phyloP scores from a whole-genome alignment of 2,888 invertebrate species.

The Pseudococcus jackbeardsleyi region DNA sequence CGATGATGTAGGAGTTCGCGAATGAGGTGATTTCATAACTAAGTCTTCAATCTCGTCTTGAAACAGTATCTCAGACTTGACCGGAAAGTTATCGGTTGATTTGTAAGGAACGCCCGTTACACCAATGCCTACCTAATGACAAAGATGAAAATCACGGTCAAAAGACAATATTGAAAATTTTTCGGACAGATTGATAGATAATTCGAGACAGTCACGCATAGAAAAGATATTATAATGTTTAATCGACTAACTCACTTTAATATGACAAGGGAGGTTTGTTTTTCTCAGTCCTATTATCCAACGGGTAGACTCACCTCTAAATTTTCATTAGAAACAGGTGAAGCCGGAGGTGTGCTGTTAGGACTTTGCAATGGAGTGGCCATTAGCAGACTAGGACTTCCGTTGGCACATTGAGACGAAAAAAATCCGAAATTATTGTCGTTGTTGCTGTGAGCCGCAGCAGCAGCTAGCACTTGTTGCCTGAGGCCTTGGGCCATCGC shows the following conservation, averaged over 20 bases:
- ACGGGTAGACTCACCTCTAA: slow-evolving; percentile 67
- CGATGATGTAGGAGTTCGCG: slow-evolving; percentile 66
- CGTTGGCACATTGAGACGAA: slow-evolving; percentile 65
- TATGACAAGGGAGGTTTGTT: neutral
- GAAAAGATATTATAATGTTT: neutral
- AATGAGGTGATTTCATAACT: slow-evolving; percentile 73
- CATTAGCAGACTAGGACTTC: slow-evolving; percentile 66
- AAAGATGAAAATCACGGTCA: neutral
- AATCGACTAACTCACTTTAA: slow-evolving; percentile 47
- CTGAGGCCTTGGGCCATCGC: slow-evolving; percentile 88
- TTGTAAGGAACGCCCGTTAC: slow-evolving; percentile 78
- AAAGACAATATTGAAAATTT: neutral
- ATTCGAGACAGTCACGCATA: neutral
- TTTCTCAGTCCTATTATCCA: slow-evolving; percentile 48
- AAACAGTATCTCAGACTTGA: slow-evolving; percentile 75
- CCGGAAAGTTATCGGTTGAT: slow-evolving; percentile 77
- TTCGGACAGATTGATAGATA: neutral
- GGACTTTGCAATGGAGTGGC: slow-evolving; percentile 67
- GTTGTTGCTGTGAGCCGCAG: slow-evolving; percentile 67
- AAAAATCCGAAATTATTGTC: slow-evolving; percentile 65
- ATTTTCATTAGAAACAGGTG: slow-evolving; percentile 68
- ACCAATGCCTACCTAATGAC: slow-evolving; percentile 73
- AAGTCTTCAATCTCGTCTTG: slow-evolving; percentile 77
- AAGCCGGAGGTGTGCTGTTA: slow-evolving; percentile 67
- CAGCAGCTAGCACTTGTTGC: slow-evolving; percentile 83